Evolutionary conservation across 2,797 vertebrate genomes (phyloP).

Genomic region (Diplodus sargus): DNA sequence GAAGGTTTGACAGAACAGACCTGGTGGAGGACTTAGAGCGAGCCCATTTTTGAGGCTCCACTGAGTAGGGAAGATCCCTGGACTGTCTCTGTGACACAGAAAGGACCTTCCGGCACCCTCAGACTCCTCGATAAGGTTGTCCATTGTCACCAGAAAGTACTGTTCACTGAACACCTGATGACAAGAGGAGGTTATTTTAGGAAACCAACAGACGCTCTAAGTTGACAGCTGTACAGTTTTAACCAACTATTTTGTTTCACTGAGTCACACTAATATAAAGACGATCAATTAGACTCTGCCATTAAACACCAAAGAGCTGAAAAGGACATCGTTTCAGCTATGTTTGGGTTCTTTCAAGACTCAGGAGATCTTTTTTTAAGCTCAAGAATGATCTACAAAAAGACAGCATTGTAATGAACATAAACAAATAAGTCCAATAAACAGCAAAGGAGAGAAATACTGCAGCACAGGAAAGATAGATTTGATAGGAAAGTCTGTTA

Average conservation of each 20-base stretch:
- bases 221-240: background rate
- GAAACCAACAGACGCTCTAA: background rate
- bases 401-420: constrained; percentile 6
- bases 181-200: constrained; percentile 8
- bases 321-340: too few relatives aligned
- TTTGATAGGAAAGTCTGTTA: constrained; percentile 77
- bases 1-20: constrained; percentile 70
- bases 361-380: background rate
- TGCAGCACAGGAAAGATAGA: constrained; percentile 26
- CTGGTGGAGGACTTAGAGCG: constrained; percentile 91
- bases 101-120: constrained; percentile 80
- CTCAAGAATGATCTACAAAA: background rate
- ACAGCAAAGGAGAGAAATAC: constrained; percentile 16
- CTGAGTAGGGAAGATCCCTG: constrained; percentile 93
- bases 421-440: constrained; percentile 11
- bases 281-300: background rate
- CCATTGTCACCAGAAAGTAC: constrained; percentile 93
- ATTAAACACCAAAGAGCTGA: background rate
- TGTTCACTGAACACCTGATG: constrained; percentile 91
- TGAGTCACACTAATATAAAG: too few relatives aligned
- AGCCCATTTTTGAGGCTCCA: constrained; percentile 97
- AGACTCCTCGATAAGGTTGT: constrained; percentile 85
- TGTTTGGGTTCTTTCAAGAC: background rate
- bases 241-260: background rate
- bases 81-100: constrained; percentile 90